Evolutionary conservation across 2,113 vertebrate species (phyloP).

Genomic region (Lasiurus cinereus): DNA sequence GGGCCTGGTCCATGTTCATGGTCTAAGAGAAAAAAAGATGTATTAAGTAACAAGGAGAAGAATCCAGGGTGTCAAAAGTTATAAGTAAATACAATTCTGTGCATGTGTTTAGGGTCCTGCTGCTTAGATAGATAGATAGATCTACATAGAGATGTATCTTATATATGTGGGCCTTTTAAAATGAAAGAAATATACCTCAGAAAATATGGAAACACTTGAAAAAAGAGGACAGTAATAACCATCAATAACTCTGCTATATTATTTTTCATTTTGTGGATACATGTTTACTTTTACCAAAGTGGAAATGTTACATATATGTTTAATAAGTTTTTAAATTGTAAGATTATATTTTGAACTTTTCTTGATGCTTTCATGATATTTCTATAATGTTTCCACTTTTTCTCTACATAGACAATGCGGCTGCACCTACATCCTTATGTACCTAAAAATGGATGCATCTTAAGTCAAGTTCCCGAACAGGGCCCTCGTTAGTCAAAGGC

Average conservation of each 20-base stretch:
- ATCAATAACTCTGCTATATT: background rate
- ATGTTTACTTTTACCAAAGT: background rate
- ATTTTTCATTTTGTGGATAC: background rate
- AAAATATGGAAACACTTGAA: conserved; percentile 41
- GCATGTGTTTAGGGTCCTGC: background rate
- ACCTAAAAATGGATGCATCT: background rate
- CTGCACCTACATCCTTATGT: background rate
- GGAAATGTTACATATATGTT: background rate
- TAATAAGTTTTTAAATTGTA: background rate
- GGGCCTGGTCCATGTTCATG: background rate
- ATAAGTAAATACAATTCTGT: background rate
- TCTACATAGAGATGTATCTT: background rate
- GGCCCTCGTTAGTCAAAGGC: background rate
- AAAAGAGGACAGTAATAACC: background rate
- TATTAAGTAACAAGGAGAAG: background rate
- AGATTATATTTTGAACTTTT: background rate
- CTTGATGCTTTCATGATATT: background rate
- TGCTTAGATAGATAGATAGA: background rate
- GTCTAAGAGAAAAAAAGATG: background rate
- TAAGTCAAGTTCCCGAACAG: background rate
- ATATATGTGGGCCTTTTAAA: background rate
- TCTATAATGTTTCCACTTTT: background rate
- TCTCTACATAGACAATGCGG: background rate
- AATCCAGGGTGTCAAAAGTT: background rate
- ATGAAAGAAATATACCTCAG: background rate